phyloP scores from a whole-genome alignment of 2,797 vertebrate genomes.

The Sparus aurata region DNA sequence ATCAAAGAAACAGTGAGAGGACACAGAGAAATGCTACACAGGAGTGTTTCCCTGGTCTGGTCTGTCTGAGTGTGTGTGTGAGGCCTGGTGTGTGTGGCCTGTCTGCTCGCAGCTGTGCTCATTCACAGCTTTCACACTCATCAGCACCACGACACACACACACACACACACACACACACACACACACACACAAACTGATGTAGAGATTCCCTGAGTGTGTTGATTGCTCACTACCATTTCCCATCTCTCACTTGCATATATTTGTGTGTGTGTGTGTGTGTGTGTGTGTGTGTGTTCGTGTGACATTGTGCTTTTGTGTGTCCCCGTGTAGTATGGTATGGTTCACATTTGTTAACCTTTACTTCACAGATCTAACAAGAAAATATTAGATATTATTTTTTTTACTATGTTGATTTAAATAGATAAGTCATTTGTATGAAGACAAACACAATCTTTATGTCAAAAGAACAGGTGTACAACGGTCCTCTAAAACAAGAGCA shows the following conservation, averaged over 20 bases:
- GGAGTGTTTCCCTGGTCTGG: conserved; percentile 3
- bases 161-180: background rate
- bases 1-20: conserved; percentile 46
- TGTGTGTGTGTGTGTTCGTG: background rate
- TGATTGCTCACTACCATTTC: background rate
- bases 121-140: conserved; percentile 46
- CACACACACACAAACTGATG: background rate
- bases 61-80: background rate
- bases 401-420: too few species aligned
- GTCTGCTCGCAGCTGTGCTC: conserved; percentile 52
- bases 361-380: too few species aligned
- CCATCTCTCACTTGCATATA: background rate
- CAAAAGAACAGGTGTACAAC: too few species aligned
- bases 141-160: conserved; percentile 32
- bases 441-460: too few species aligned
- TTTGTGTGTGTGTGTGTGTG: background rate
- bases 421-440: too few species aligned
- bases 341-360: background rate
- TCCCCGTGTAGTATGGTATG: background rate
- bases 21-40: conserved; percentile 7
- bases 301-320: too few species aligned
- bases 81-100: background rate
- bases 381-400: too few species aligned
- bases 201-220: background rate
- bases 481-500: too few species aligned